Evolutionary conservation across 2,888 invertebrate genomes (phyloP), one percentile per base, ranked within the genome.

Genomic region (Tetanocera ferruginea): DNA sequence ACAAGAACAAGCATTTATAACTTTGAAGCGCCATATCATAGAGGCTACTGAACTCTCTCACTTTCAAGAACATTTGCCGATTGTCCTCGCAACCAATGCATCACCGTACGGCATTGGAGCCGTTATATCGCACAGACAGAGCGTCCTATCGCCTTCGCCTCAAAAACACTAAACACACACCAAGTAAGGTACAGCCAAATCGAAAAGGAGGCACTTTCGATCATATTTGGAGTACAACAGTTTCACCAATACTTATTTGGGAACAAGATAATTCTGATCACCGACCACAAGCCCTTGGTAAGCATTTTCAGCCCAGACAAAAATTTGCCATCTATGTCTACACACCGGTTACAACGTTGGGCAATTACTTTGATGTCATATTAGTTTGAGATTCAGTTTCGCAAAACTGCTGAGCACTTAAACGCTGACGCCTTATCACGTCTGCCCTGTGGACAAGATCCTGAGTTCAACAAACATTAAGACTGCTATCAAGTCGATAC

Each of bases 91-190:
- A 14, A 87, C 34, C 82, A 77, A 79, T 64, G 79, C 81, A 17
- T 79, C 78, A 19, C 70, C 77, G 14, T 62, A 70, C 76, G 81
- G 43, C 79, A 79, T 69, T 4, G 85, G 82, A 3, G 82, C 85
- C 3, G 84, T 83, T 5, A 83, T 89, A 5, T 87, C 88, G 8
- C 78, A 88, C 71, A 81, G 81, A 78, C 81, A 51, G 87, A 89
- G 79, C 77, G 86, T 64, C 89, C 87, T 31, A 31, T 31, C 5
- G 31, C 5, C 31, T 31, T 31, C 31, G 31, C 31, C 31, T 31
- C 5, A 3, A 4, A 5, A 31, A 5, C 28, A 85, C 88, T 73
- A 11, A 71, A 73, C 43, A 31, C 31, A 31, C 3, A 5, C 31
- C 31, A 78, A 52, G 81, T 81, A 75, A 80, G 79, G 34, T 85